Evolutionary conservation across 2,113 vertebrate species (phyloP).

Genomic region (Lanius collurio): DNA sequence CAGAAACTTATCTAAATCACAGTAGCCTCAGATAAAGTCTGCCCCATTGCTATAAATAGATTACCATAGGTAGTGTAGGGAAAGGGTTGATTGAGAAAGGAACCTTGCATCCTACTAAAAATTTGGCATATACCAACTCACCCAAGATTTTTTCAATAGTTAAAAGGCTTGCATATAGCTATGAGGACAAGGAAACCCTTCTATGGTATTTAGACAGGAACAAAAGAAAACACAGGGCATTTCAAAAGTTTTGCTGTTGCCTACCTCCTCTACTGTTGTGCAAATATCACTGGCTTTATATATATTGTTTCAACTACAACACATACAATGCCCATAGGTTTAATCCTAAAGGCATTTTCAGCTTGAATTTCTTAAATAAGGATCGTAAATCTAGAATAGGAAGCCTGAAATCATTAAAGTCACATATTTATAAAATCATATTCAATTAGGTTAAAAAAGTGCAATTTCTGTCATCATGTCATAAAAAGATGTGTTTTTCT

Average conservation of each 20-base stretch:
- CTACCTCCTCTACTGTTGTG: not conserved
- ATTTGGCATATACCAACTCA: not conserved
- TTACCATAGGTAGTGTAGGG: not conserved
- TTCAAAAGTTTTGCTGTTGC: not conserved
- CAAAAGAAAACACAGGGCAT: not conserved
- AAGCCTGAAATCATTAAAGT: constrained; percentile 84
- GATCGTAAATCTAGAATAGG: constrained; percentile 72
- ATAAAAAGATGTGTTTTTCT: constrained; percentile 98
- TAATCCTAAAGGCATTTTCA: constrained; percentile 48
- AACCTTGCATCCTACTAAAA: not conserved
- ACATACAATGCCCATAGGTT: not conserved
- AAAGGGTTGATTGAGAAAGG: not conserved
- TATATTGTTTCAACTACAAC: not conserved
- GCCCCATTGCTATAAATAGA: not conserved
- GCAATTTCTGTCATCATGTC: constrained; percentile 99
- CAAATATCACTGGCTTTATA: not conserved
- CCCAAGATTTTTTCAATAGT: not conserved
- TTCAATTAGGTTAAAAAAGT: constrained; percentile 93
- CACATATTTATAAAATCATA: constrained; percentile 90
- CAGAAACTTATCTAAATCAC: constrained; percentile 26
- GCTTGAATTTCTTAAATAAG: constrained; percentile 9
- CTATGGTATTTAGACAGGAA: not conserved
- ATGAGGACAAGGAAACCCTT: not conserved
- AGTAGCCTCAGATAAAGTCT: not conserved
- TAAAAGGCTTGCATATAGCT: not conserved